Percentiles rank a stretch among this genome's conserved stretches.
These are phyloP conservation scores for Lepidocyrtoides sp. DNA, from an alignment of 2,888 invertebrate genomes.

Conservation along the genomic window DNA sequence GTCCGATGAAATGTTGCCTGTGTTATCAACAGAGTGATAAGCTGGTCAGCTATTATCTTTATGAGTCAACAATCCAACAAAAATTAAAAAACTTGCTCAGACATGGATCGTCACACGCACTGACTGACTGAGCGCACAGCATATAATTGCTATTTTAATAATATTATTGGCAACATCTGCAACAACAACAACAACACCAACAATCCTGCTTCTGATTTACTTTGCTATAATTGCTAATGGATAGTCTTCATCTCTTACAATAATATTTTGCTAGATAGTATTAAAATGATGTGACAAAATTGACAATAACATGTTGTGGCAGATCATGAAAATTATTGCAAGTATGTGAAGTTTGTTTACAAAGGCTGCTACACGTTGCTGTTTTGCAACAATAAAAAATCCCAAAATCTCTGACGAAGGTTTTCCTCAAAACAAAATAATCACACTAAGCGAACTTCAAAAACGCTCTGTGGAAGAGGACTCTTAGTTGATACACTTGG, in stretches of 20 bases:
- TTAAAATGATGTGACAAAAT: no score
- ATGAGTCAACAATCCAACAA: neutral
- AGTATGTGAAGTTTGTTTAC: neutral
- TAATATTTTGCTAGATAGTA: no score
- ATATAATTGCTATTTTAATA: neutral
- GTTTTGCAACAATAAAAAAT: neutral
- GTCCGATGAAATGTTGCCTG: neutral
- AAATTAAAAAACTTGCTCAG: neutral
- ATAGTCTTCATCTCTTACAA: no score
- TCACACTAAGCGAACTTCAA: neutral
- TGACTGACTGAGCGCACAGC: neutral
- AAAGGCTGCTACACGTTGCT: neutral
- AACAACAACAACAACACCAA: neutral
- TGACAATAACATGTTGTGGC: neutral
- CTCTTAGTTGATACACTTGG: neutral
- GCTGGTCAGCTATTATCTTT: neutral
- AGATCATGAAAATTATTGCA: neutral
- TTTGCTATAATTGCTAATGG: no score
- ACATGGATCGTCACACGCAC: neutral
- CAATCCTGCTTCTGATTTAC: neutral
- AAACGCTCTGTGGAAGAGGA: neutral
- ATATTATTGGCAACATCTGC: neutral
- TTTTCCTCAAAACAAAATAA: neutral
- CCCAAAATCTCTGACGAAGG: neutral
- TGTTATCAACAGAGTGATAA: no score